Evolutionary conservation across 2,113 vertebrate genomes (phyloP).

Genomic region (Sorex fumeus): DNA sequence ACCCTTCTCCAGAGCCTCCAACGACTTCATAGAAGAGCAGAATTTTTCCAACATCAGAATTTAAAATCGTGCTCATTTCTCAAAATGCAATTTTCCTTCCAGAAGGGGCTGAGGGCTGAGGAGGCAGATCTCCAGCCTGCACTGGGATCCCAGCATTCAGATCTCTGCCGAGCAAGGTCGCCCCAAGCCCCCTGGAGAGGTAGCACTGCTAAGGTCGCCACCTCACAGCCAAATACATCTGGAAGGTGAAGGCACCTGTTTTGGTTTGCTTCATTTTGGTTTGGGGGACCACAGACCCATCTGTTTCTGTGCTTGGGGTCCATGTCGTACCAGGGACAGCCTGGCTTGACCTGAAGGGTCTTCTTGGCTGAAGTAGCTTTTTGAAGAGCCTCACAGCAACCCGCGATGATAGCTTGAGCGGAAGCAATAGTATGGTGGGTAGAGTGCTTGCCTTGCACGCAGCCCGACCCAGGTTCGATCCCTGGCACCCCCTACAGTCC

Average conservation of each 20-base stretch:
- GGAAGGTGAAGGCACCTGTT: not conserved
- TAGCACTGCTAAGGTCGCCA: accelerated
- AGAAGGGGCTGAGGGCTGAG: not conserved
- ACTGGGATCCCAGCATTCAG: not conserved
- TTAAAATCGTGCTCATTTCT: constrained; percentile 28
- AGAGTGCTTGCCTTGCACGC: too few species aligned
- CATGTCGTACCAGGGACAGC: too few species aligned
- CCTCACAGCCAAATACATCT: not conserved
- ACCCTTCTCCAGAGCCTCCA: not conserved
- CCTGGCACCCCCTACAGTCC: too few species aligned
- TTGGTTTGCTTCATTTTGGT: not conserved
- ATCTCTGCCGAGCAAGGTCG: not conserved
- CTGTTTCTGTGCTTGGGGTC: too few species aligned
- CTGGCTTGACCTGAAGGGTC: not conserved
- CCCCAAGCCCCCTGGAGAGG: not conserved
- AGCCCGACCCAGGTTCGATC: too few species aligned
- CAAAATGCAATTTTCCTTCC: not conserved
- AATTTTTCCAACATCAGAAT: constrained; percentile 25
- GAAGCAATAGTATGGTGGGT: too few species aligned
- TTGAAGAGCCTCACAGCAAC: not conserved
- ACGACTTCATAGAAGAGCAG: not conserved
- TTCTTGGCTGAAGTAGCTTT: not conserved
- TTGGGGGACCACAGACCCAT: too few species aligned
- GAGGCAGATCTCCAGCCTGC: not conserved
- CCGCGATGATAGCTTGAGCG: too few species aligned